These are phyloP conservation scores for Anarrhichthys ocellatus DNA, from an alignment of 2,113 vertebrate species.

Conservation along the genomic window DNA sequence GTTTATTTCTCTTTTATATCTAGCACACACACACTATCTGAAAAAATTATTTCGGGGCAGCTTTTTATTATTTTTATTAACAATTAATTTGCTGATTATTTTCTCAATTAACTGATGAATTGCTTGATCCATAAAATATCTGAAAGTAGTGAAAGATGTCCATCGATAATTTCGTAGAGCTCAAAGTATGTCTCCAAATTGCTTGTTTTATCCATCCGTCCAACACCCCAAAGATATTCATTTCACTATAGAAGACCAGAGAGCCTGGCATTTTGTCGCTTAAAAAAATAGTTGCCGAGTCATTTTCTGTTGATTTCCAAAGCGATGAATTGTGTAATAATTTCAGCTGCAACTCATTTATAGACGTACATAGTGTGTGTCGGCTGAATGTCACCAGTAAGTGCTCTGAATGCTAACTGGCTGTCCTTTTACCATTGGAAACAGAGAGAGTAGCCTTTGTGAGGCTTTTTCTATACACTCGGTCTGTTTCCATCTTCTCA, in stretches of 20 bases:
- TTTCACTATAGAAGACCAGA: background rate
- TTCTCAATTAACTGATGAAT: background rate
- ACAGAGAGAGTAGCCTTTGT: conserved; percentile 48
- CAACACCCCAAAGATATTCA: background rate
- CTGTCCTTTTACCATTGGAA: conserved; percentile 22
- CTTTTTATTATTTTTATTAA: too few species aligned
- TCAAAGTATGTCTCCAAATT: background rate
- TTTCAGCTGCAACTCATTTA: background rate
- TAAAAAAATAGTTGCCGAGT: background rate
- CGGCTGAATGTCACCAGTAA: conserved; percentile 13
- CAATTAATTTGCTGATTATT: background rate
- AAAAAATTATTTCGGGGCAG: background rate
- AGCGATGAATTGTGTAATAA: background rate
- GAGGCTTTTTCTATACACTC: conserved; percentile 43
- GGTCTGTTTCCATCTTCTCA: conserved; percentile 39
- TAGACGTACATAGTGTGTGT: background rate
- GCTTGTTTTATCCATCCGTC: background rate
- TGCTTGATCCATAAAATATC: background rate
- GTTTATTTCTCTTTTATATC: conserved; percentile 15
- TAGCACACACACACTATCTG: conserved; percentile 9
- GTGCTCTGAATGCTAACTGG: conserved; percentile 47
- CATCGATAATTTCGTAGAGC: background rate
- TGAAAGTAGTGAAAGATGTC: background rate
- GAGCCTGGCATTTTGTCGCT: background rate
- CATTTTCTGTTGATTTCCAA: background rate